Percentiles rank a stretch among this genome's conserved stretches.
Evolutionary conservation across 2,797 vertebrate genomes (phyloP).

Genomic region (Neostethus bicornis): DNA sequence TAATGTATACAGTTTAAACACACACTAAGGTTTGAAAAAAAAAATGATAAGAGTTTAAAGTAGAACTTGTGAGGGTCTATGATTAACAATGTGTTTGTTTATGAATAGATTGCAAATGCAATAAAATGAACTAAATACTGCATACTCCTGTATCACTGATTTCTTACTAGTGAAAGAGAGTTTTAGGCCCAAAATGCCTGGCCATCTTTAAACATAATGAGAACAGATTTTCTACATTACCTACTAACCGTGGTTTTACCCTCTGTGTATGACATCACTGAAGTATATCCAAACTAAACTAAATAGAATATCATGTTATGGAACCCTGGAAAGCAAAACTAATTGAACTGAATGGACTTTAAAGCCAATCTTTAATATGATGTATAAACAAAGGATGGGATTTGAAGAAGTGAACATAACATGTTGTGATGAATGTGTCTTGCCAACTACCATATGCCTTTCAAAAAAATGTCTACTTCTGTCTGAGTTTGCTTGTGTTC

Average conservation of each 20-base stretch:
- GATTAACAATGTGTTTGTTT: no score
- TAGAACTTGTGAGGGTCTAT: no score
- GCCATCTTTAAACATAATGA: slow-evolving; percentile 38
- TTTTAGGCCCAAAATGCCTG: slow-evolving; percentile 27
- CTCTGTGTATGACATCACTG: slow-evolving; percentile 13
- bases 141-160: slow-evolving; percentile 42
- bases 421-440: slow-evolving; percentile 35
- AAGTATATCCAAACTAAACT: slow-evolving; percentile 14
- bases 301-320: slow-evolving; percentile 21
- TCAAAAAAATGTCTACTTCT: slow-evolving; percentile 18
- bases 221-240: slow-evolving; percentile 32
- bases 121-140: no score
- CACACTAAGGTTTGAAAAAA: no score
- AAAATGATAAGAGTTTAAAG: no score
- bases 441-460: neutral
- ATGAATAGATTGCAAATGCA: no score
- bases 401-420: slow-evolving; percentile 26
- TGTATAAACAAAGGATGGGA: slow-evolving; percentile 25
- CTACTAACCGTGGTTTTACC: slow-evolving; percentile 23
- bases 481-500: slow-evolving; percentile 18
- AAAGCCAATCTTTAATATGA: slow-evolving; percentile 31
- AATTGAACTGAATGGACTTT: slow-evolving; percentile 49
- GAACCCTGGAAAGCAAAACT: slow-evolving; percentile 33
- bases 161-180: slow-evolving; percentile 51
- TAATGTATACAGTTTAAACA: no score